A percentile compares a stretch with the other conserved stretches of the same genome.
Evolutionary conservation across 2,888 invertebrate genomes (phyloP).

Genomic region (Eupsilia transversa): DNA sequence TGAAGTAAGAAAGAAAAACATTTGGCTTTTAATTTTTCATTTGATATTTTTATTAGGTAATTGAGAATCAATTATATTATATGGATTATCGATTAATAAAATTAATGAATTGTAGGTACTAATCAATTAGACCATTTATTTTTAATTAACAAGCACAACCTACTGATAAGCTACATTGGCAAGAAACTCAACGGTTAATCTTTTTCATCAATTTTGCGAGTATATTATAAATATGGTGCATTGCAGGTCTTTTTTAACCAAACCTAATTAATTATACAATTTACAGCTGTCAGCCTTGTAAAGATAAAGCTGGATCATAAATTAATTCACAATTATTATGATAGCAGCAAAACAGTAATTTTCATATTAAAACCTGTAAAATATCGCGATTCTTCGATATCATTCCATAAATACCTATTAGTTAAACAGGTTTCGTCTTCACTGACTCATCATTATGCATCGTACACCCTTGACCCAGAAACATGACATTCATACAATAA

Average conservation of each 20-base stretch:
- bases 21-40: neutral
- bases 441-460: conserved; percentile 62
- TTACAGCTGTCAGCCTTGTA: too few relatives aligned
- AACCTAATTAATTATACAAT: neutral
- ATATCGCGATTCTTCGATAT: conserved; percentile 18
- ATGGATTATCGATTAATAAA: neutral
- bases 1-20: too few relatives aligned
- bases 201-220: neutral
- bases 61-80: neutral
- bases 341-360: neutral
- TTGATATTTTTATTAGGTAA: neutral
- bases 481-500: conserved; percentile 53
- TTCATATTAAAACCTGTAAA: neutral
- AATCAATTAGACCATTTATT: neutral
- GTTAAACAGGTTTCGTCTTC: conserved; percentile 58
- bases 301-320: neutral
- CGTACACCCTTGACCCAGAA: conserved; percentile 58
- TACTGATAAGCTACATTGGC: neutral
- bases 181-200: neutral
- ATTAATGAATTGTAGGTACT: neutral
- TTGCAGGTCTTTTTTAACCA: neutral
- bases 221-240: neutral
- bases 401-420: conserved; percentile 8
- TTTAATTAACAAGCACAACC: neutral
- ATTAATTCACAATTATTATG: neutral